phyloP scores from a whole-genome alignment of 2,888 invertebrate genomes.

The Drosophila formosana region DNA sequence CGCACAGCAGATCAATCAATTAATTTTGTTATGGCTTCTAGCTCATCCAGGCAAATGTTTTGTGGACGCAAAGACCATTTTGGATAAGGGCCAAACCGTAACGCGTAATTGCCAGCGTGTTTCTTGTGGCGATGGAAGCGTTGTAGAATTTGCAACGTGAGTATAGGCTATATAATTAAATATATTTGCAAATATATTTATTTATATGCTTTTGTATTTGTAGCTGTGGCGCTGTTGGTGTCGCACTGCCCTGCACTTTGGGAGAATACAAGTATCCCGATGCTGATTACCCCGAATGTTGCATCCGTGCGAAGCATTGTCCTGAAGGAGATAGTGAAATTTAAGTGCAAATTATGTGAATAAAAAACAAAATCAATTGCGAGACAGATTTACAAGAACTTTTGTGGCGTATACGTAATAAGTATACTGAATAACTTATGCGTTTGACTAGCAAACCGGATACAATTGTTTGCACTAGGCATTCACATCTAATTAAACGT shows the following conservation, averaged over 20 bases:
- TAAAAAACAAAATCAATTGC: neutral
- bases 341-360: neutral
- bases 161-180: neutral
- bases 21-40: constrained; percentile 1
- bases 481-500: constrained; percentile 37
- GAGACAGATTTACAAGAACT: too few species aligned
- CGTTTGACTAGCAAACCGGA: neutral
- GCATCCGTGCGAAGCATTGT: constrained; percentile 25
- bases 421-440: neutral
- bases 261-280: constrained; percentile 39
- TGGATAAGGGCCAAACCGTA: constrained; percentile 36
- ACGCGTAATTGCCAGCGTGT: constrained; percentile 3
- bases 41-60: constrained; percentile 58
- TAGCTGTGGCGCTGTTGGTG: constrained; percentile 37
- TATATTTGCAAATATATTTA: neutral
- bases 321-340: constrained; percentile 8
- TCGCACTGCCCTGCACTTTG: constrained; percentile 20
- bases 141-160: neutral
- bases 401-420: constrained; percentile 1
- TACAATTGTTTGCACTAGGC: constrained; percentile 8
- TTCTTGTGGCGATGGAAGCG: neutral
- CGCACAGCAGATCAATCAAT: neutral
- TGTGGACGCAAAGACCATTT: constrained; percentile 38
- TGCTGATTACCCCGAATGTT: constrained; percentile 42
- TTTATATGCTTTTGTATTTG: neutral